Evolutionary conservation across 2,113 vertebrate genomes (phyloP), one percentile per base, ranked within the genome.

Genomic region (Phyllopteryx taeniolatus): DNA sequence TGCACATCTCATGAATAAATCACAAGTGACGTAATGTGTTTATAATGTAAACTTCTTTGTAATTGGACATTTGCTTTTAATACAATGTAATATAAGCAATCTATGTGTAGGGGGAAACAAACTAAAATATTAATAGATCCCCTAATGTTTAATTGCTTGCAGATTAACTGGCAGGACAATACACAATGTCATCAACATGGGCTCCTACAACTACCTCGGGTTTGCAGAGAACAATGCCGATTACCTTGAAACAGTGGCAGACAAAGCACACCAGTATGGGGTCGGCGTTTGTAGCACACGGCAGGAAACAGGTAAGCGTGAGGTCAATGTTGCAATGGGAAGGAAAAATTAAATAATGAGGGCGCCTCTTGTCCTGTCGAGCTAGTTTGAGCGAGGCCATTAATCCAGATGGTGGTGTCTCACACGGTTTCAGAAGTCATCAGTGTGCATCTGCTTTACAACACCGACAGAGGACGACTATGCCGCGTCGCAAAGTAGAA

Each of bases 201-300:
- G 95, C 78, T 98, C 96, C 43, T 98, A 98, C 90, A 98, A 98
- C 87, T 98, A 96, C 88, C 96, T 98, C 62, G 96, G 96, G 62
- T 94, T 97, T 67, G 94, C 94, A 74, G 91, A 92, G 87, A 96
- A 92, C 19, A 91, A 94, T 0, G 73, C 86, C 20, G 93, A 95
- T 59, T 95, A 93, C 81, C 91, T 98, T 89, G 93, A 84, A 85
- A 94, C 91, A 19, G 93, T 98, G 77, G 92, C 91, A 13, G 87
- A 90, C 20, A 88, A 84, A 66, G 79, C 93, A 51, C 63, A 79
- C 43, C 85, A 84, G 33, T 96, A 96, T 8, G 96, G 96, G 0
- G 71, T 91, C 2, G 95, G 96, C 11, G 84, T 96, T 61, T 94
- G 94, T 91, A 96, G 96, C 78, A 95, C 93, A 71, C 91, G 95